Evolutionary conservation across 2,113 vertebrate genomes (phyloP), one percentile per base, ranked within the genome.

Genomic region (Pelmatolapia mariae): DNA sequence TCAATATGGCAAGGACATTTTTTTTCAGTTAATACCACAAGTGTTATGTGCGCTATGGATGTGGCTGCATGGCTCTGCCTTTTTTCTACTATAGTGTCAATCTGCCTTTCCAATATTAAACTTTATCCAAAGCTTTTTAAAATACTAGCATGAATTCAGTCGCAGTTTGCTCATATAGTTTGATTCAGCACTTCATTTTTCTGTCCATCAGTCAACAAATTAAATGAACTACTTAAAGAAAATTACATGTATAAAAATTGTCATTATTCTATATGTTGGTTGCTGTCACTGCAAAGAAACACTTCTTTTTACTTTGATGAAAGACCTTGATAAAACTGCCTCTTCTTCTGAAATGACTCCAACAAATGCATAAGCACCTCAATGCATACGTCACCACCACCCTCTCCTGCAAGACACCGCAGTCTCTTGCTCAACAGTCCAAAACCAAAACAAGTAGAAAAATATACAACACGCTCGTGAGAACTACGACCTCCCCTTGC

Each of bases 241-340:
- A 95, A 92, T 50, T 16, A 52, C 16, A 31, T 50, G 71, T 50
- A 38, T 16, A 82, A 43, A 78, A 87, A 93, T 91, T 88, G 50
- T 33, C 16, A 82, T 56, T n/a, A 88, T 82, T 33, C 29, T 81
- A 82, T 22, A 79, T 86, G 86, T 84, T 19, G 56, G 82, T 89
- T 89, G 85, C 83, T 87, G 84, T 92, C 82, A 88, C 85, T 83
- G 66, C 54, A 88, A 89, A 88, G 50, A 92, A 93, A 92, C n/a
- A 36, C 63, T 80, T 89, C 24, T 88, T 88, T 84, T 89, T 71
- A 96, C 96, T 95, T 96, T 96, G 95, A 96, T 96, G 95, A 96
- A 97, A 93, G 83, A 96, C 95, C 93, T 95, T 95, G 82, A 89
- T 89, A 91, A 92, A 94, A 86, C 92, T 93, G 93, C 92, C 92